Evolutionary conservation across 2,113 vertebrate genomes (phyloP).

Genomic region (Crotalus horridus): DNA sequence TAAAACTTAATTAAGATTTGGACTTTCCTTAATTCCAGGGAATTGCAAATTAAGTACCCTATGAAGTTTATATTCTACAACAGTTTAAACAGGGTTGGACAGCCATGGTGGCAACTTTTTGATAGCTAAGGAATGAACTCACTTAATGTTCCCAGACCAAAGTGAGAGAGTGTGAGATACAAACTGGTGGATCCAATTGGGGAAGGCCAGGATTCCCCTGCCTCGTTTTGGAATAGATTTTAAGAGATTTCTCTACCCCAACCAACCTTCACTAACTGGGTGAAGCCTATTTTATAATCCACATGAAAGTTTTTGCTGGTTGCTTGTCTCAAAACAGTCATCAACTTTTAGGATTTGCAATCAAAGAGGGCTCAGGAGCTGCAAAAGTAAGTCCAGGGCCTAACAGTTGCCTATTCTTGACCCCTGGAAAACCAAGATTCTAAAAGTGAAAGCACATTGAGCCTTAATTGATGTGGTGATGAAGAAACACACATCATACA

Average conservation of each 20-base stretch:
- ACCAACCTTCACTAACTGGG: not conserved
- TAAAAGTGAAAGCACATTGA: not conserved
- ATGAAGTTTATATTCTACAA: not conserved
- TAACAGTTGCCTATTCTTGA: not conserved
- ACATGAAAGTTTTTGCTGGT: not conserved
- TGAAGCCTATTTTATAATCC: not conserved
- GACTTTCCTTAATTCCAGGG: constrained; percentile 50
- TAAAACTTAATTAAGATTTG: constrained; percentile 45
- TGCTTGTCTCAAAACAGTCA: not conserved
- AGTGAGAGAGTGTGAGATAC: not conserved
- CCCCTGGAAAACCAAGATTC: not conserved
- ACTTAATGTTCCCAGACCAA: not conserved
- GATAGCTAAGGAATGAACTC: not conserved
- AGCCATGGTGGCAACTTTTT: not conserved
- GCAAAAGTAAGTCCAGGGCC: not conserved
- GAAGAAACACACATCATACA: not conserved
- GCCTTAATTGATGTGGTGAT: not conserved
- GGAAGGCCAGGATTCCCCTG: not conserved
- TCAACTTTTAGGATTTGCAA: not conserved
- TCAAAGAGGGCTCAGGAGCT: not conserved
- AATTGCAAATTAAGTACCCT: constrained; percentile 33
- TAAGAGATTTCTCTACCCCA: not conserved
- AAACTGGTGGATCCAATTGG: not conserved
- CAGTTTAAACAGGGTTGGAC: not conserved
- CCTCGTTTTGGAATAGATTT: not conserved